Evolutionary conservation across 2,888 invertebrate species (phyloP).

Genomic region (Cataglyphis livida): DNA sequence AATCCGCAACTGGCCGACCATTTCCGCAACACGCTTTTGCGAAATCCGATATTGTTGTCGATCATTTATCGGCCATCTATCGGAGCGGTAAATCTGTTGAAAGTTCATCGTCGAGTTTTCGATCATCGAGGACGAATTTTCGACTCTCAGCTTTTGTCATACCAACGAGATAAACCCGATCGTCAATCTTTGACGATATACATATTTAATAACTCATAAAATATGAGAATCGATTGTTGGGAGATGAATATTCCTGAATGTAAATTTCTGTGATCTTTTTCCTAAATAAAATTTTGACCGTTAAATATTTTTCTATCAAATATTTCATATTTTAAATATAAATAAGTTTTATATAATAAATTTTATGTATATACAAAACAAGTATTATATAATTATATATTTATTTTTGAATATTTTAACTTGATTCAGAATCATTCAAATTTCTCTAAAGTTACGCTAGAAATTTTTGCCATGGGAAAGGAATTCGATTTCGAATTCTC

Average conservation of each 20-base stretch:
- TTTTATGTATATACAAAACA: background rate
- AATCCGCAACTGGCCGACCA: conserved; percentile 7
- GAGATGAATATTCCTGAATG: background rate
- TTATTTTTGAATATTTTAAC: background rate
- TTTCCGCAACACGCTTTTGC: conserved; percentile 14
- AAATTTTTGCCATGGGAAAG: background rate
- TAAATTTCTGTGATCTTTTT: background rate
- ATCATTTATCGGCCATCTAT: conserved; percentile 21
- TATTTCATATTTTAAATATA: background rate
- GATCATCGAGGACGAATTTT: conserved; percentile 17
- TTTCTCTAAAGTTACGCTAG: background rate
- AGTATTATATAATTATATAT: too few relatives aligned
- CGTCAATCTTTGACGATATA: conserved; percentile 12
- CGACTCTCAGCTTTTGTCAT: conserved; percentile 17
- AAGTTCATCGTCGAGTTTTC: conserved; percentile 66
- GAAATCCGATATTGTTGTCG: conserved; percentile 29
- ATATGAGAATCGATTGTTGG: background rate
- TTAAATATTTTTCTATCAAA: background rate
- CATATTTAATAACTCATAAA: conserved; percentile 4
- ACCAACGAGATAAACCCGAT: background rate
- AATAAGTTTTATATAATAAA: background rate
- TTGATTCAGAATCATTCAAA: background rate
- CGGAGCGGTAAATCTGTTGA: conserved; percentile 56
- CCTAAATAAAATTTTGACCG: background rate
- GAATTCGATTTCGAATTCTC: conserved; percentile 32